Conservation (phyloP, 1,140 invertebrate species). For the Planococcus citri region DNA sequence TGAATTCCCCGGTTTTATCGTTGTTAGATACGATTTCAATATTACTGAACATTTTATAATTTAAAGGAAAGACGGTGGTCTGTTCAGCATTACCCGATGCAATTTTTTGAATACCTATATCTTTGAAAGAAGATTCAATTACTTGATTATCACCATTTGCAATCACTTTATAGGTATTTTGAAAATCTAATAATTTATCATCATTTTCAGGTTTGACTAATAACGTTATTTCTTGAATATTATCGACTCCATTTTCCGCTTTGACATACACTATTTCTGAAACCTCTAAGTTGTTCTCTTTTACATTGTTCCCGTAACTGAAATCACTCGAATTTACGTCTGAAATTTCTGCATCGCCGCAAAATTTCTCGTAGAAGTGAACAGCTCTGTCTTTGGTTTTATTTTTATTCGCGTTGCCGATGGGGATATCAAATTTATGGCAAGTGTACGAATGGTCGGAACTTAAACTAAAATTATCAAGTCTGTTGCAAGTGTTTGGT, state of each 20-base stretch:
- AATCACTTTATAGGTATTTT: constrained; percentile 26
- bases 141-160: constrained; percentile 92
- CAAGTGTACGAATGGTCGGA: constrained; percentile 12
- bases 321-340: background rate
- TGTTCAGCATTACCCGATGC: background rate
- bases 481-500: background rate
- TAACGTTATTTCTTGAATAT: constrained; percentile 9
- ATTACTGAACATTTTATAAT: background rate
- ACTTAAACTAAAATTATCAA: constrained; percentile 9
- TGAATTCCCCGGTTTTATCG: background rate
- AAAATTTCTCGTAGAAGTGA: background rate
- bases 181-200: constrained; percentile 1
- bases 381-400: background rate
- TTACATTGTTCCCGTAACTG: background rate
- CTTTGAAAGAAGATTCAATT: constrained; percentile 78
- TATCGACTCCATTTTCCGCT: background rate
- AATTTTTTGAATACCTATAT: constrained; percentile 61
- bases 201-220: background rate
- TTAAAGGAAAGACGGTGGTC: background rate
- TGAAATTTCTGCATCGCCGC: background rate
- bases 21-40: background rate
- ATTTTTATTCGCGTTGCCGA: background rate
- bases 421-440: background rate
- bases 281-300: background rate
- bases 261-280: constrained; percentile 10